Base-by-base conservation (phyloP, 2,797 vertebrate genomes). In the Labroides dimidiatus region DNA sequence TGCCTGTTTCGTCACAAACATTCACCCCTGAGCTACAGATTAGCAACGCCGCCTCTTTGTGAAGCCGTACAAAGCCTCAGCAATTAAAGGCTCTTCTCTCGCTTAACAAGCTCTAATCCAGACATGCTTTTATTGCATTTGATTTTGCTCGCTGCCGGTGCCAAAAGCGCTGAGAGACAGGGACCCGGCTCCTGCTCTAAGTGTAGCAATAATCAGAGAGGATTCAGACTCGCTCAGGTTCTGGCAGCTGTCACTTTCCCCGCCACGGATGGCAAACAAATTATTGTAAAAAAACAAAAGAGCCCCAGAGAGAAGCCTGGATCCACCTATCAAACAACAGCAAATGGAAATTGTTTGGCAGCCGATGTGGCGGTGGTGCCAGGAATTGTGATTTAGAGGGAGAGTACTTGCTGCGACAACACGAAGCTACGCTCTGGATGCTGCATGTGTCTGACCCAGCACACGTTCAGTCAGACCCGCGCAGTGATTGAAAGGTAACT, bases 51-150 rank as follows among this genome's bases (percentile, higher is more conserved):
- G 80, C 60, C 86, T 92, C 85, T 92, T 92, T 93, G 91, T 92
- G 88, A 84, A 75, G 86, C 86, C 58, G 72, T 78, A 91, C 89
- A 92, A 93, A 93, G 88, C 89, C 77, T 27, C 49, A 81, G 86
- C 89, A 93, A 93, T 93, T 93, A 93, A 88, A 91, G 86, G 79
- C 82, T 93, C 83, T 89, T 90, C 90, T 88, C 84, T 84, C 53
- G 75, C 83, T 87, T 91, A 91, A 93, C 89, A 89, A 92, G 90
- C 91, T 90, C 86, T 93, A 93, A 93, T 94, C 92, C 91, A 92
- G 89, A 91, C 89, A 93, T 90, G 92, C 90, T 92, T 92, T 92
- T 83, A 91, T 92, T 93, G 91, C 82, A 89, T 89, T 91, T 91
- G 84, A 88, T 91, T 91, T 89, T 81, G 71, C 72, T 84, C 50